Evolutionary conservation across 2,888 invertebrate genomes (phyloP).

Genomic region (Leptinotarsa haldemani): DNA sequence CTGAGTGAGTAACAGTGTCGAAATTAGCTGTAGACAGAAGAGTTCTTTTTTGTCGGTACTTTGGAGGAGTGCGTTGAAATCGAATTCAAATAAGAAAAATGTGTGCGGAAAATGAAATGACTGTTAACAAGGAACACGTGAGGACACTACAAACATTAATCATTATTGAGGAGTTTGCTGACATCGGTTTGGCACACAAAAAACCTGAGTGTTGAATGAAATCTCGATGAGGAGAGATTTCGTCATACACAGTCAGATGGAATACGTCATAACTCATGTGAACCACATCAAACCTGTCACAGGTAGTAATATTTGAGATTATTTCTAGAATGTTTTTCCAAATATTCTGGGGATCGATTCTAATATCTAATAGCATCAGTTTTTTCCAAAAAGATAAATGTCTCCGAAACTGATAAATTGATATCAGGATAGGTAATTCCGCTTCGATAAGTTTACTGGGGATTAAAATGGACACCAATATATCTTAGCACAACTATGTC

Average conservation of each 20-base stretch:
- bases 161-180: constrained; percentile 3
- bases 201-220: neutral
- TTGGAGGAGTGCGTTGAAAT: constrained; percentile 11
- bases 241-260: neutral
- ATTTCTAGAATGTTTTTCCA: too few species aligned
- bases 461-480: too few species aligned
- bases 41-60: constrained; percentile 8
- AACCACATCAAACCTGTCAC: too few species aligned
- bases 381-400: too few species aligned
- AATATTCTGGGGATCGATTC: too few species aligned
- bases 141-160: neutral
- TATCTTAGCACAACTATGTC: too few species aligned
- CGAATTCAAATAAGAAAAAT: constrained; percentile 4
- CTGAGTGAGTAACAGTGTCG: constrained; percentile 17
- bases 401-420: too few species aligned
- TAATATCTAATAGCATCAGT: too few species aligned
- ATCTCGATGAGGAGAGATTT: neutral
- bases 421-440: too few species aligned
- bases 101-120: constrained; percentile 3
- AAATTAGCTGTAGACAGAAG: constrained; percentile 14
- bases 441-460: too few species aligned
- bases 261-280: too few species aligned
- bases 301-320: too few species aligned
- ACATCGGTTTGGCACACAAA: neutral
- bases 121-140: constrained; percentile 19